A percentile compares a stretch with the other conserved stretches of the same genome.
These are phyloP conservation scores for Diorhabda sublineata DNA, from an alignment of 1,140 invertebrate genomes.

Conservation along the genomic window DNA sequence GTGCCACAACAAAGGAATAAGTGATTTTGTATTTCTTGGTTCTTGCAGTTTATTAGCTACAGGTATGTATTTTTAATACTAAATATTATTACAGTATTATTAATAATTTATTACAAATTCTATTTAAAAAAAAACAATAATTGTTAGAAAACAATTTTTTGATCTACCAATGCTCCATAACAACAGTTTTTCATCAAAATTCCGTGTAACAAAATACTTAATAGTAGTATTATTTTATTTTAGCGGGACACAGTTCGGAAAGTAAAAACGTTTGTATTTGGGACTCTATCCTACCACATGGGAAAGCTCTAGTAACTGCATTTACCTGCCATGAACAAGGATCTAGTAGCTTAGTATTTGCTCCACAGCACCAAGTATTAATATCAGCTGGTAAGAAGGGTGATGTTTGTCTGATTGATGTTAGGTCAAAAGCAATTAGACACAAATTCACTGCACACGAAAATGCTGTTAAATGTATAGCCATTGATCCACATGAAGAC, in stretches of 20 bases:
- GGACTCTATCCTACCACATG: conserved; percentile 95
- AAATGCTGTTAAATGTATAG: conserved; percentile 89
- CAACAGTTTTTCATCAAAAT: too few relatives aligned
- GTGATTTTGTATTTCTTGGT: conserved; percentile 96
- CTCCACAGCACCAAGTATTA: conserved; percentile 84
- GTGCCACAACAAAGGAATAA: conserved; percentile 95
- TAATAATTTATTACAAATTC: too few relatives aligned
- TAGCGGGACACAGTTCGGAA: conserved; percentile 92
- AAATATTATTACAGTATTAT: too few relatives aligned
- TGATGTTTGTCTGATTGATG: conserved; percentile 91
- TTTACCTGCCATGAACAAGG: conserved; percentile 93
- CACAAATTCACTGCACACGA: conserved; percentile 92
- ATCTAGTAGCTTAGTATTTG: conserved; percentile 82
- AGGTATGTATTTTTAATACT: conserved; percentile 43
- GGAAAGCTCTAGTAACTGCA: conserved; percentile 86
- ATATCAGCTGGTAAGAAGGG: conserved; percentile 96
- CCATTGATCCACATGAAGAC: conserved; percentile 91
- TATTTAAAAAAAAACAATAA: too few relatives aligned
- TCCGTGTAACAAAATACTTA: too few relatives aligned
- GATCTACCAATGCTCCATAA: too few relatives aligned
- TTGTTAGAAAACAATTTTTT: too few relatives aligned
- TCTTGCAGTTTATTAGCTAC: conserved; percentile 97
- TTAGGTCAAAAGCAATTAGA: conserved; percentile 80
- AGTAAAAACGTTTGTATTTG: conserved; percentile 97
- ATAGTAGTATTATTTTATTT: conserved; percentile 29